These are phyloP conservation scores for Glossosoma conforme DNA, from an alignment of 1,140 invertebrate genomes.

Conservation along the genomic window DNA sequence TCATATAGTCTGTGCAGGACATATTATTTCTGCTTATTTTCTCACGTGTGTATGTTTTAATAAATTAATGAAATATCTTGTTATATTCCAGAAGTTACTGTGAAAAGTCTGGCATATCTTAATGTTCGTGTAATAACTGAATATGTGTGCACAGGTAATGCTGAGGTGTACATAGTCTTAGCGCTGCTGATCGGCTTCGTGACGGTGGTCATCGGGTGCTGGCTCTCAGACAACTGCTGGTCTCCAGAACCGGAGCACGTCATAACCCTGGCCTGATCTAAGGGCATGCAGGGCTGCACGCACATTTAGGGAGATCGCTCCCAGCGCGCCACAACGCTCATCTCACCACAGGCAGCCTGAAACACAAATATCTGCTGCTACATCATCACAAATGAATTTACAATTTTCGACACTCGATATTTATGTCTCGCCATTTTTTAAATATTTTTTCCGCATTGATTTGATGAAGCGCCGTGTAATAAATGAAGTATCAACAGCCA, in stretches of 20 bases:
- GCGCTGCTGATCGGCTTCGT: slow-evolving; percentile 64
- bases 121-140: too few species aligned
- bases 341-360: slow-evolving; percentile 8
- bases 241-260: slow-evolving; percentile 64
- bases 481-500: too few species aligned
- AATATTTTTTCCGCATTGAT: too few species aligned
- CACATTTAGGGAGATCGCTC: slow-evolving; percentile 44
- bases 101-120: too few species aligned
- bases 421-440: neutral
- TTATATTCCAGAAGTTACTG: too few species aligned
- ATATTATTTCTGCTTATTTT: too few species aligned
- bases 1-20: too few species aligned
- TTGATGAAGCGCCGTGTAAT: too few species aligned
- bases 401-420: neutral
- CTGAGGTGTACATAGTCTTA: slow-evolving; percentile 66
- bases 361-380: neutral
- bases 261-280: slow-evolving; percentile 61
- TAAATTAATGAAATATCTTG: too few species aligned
- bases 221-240: slow-evolving; percentile 71
- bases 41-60: too few species aligned
- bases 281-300: slow-evolving; percentile 50
- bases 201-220: slow-evolving; percentile 67
- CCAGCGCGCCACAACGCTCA: slow-evolving; percentile 3
- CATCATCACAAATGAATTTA: neutral
- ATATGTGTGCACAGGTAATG: slow-evolving; percentile 67